These are phyloP conservation scores for Hypsibius dujardini DNA, from an alignment of 1,140 invertebrate species.

Conservation along the genomic window DNA sequence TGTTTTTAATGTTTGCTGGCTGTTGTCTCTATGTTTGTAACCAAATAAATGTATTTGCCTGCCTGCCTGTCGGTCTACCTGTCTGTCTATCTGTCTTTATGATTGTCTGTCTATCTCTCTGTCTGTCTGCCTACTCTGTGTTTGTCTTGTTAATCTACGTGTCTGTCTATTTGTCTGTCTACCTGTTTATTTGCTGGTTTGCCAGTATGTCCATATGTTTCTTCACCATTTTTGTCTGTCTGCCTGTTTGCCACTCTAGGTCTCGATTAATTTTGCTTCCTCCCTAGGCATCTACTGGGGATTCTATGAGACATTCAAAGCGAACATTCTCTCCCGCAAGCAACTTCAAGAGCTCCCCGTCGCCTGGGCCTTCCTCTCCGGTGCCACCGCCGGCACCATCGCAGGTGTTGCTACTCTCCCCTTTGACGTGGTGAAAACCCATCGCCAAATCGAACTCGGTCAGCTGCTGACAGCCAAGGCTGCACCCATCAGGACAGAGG, in stretches of 20 bases:
- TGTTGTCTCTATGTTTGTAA: background rate
- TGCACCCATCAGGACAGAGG: background rate
- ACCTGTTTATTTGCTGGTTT: no score
- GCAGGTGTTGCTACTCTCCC: constrained; percentile 38
- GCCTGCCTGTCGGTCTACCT: no score
- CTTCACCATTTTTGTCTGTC: no score
- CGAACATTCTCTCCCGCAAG: background rate
- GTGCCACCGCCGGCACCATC: constrained; percentile 35
- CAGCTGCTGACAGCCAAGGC: constrained; percentile 19
- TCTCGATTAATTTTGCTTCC: no score
- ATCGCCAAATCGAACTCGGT: constrained; percentile 38
- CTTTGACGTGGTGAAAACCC: constrained; percentile 42
- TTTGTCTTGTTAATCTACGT: no score
- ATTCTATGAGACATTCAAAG: constrained; percentile 34
- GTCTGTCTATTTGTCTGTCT: no score
- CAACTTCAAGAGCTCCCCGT: constrained; percentile 23
- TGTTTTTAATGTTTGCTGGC: background rate
- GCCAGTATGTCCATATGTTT: no score
- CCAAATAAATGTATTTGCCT: no score
- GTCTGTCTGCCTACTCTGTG: no score
- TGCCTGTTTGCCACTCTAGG: no score
- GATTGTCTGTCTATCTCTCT: no score
- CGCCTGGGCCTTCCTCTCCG: constrained; percentile 32
- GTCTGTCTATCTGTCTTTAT: no score
- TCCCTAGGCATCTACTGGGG: constrained; percentile 35